Base-by-base conservation (phyloP, 2,113 vertebrate species). In the Oncorhynchus tshawytscha region DNA sequence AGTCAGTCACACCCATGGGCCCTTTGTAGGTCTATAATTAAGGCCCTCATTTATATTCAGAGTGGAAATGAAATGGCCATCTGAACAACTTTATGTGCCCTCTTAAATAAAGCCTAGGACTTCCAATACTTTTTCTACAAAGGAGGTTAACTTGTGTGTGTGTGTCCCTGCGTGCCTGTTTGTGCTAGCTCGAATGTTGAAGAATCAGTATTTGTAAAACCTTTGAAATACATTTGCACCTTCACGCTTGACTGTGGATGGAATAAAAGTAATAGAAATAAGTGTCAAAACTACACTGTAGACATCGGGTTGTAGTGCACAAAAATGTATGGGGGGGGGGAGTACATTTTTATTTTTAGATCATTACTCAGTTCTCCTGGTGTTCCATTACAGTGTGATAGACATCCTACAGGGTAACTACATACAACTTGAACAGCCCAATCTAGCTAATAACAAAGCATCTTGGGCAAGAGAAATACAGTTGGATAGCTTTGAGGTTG, bases 11-110 rank as follows among this genome's bases (percentile, higher is more conserved):
- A 90, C 92, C 84, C 84, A 82, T 72, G 86, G 87, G 88, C 77
- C 76, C 82, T 93, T 93, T 95, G 92, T 94, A 80, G 82, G 74
- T 84, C 39, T 12, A 45, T 74, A 73, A 85, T 90, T 92, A 91
- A 86, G 90, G 85, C 89, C 89, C 91, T 91, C 93, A 94, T 92
- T 94, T 91, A 88, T 88, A 89, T 92, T 93, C 91, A 93, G 92
- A 87, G 88, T 87, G 85, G 92, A 94, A 93, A 93, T 93, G 54
- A 94, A 93, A 91, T 84, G 90, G 88, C 92, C 84, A 88, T 91
- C 81, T 73, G 13, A 73, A 66, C 18, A 69, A 73, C 65, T 81
- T 77, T 57, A 77, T 66, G 66, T 13, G 34, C 34, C 8, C 68
- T 31, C 34, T 45, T 45, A 66, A 73, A 70, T 57, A 62, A 54